These are phyloP conservation scores for Platyscapa corneri DNA, from an alignment of 1,140 invertebrate genomes.

Conservation along the genomic window DNA sequence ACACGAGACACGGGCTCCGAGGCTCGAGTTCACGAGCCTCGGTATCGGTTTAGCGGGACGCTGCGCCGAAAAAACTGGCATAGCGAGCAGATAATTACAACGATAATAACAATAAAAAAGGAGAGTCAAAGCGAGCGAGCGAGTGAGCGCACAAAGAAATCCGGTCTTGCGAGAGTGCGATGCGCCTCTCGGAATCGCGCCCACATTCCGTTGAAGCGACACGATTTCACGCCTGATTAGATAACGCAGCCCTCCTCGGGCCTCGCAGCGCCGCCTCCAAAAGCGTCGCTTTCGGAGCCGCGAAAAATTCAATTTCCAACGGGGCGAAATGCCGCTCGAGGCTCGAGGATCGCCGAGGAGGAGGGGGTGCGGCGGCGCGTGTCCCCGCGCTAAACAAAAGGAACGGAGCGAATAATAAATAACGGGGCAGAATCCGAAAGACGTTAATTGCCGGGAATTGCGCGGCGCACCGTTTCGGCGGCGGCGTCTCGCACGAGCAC, in stretches of 20 bases:
- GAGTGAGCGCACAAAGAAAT: constrained; percentile 26
- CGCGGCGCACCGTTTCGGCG: too few relatives aligned
- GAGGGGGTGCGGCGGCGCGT: neutral
- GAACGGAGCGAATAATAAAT: neutral
- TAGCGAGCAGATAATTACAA: neutral
- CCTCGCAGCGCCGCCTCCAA: neutral
- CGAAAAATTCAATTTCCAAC: constrained; percentile 33
- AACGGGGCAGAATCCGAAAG: neutral
- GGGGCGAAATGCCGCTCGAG: constrained; percentile 38
- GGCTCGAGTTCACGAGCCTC: neutral
- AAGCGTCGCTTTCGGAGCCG: constrained; percentile 54
- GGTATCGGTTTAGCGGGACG: neutral
- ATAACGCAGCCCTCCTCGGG: constrained; percentile 53
- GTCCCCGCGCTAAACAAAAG: neutral
- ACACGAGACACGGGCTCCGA: neutral
- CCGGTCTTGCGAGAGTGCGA: constrained; percentile 14
- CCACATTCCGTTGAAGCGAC: constrained; percentile 57
- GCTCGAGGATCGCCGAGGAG: neutral
- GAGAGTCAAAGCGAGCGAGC: neutral
- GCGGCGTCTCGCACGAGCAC: too few relatives aligned
- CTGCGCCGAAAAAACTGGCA: neutral
- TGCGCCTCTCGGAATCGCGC: constrained; percentile 35
- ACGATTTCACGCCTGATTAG: constrained; percentile 60
- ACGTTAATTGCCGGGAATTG: neutral
- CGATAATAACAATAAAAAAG: too few relatives aligned